Base-by-base conservation (phyloP, 2,113 vertebrate genomes). In the Puntigrus tetrazona region DNA sequence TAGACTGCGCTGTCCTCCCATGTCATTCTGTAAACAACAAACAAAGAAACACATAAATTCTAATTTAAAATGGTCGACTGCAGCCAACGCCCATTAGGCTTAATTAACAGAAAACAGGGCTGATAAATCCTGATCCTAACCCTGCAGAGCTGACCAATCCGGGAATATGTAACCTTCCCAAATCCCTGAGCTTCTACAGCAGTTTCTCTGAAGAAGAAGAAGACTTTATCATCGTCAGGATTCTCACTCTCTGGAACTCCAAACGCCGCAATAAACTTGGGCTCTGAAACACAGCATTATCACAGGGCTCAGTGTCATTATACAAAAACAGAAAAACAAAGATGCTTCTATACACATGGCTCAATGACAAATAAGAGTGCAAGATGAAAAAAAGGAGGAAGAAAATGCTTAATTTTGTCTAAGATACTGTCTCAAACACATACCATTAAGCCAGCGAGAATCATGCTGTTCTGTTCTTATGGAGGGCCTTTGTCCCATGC, bases 211-310 rank as follows among this genome's bases (percentile, higher is more conserved):
- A 99, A 99, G 94, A 99, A 99, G 94, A 99, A 99, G 92, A 98
- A 99, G 78, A 99, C 94, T 92, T 99, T 99, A 90, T 99, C 98
- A 0, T 99, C 98, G 0, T 99, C 98, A 0, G 96, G 96, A 84
- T 99, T 98, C 86, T 99, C 98, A 0, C 96, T 99, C 88, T 99
- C 98, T 0, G 98, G 97, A 85, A 99, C 96, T 96, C 97, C 97
- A 85, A 98, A 98, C 34, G 98, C 97, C 0, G 96, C 95, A 50
- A 99, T 92, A 43, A 99, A 99, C 92, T 96, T 98, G 84, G 98
- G 98, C 87, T 99, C 98, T 99, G 91, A 86, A 70, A 86, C 74
- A 86, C 5, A 75, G 5, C 27, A 63, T 63, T 43, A 67, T 41
- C 22, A 78, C 5, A 78, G 34, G 59, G 38, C 25, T 31, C 18